Percentiles rank a stretch among this genome's conserved stretches.
Evolutionary conservation across 2,888 invertebrate genomes (phyloP).

Genomic region (Hydraecia micacea): DNA sequence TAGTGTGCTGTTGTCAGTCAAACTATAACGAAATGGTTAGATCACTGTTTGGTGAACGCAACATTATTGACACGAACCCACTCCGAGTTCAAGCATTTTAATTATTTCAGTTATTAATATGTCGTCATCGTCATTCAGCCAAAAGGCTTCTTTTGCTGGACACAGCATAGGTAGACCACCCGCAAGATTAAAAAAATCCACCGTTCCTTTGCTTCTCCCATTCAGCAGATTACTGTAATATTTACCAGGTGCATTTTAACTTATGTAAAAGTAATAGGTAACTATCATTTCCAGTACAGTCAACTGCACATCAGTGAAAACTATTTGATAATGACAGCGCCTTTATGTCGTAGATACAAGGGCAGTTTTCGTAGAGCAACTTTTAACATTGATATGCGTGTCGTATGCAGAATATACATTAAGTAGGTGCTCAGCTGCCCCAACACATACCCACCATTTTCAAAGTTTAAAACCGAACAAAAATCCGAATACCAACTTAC

Average conservation of each 20-base stretch:
- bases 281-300: not conserved
- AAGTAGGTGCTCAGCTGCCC: not conserved
- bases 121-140: not conserved
- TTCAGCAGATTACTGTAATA: not conserved
- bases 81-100: not conserved
- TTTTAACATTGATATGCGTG: not conserved
- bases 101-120: not conserved
- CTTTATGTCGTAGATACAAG: not conserved
- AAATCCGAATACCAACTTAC: not conserved
- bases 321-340: no score
- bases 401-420: not conserved
- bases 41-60: not conserved
- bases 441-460: not conserved
- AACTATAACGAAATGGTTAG: not conserved
- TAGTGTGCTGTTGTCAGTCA: not conserved
- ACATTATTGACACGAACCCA: not conserved
- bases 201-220: not conserved
- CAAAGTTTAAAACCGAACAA: not conserved
- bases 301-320: not conserved
- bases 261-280: not conserved
- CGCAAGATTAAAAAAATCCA: no score
- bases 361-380: not conserved
- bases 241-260: not conserved
- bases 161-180: not conserved
- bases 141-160: not conserved